A percentile compares a stretch with the other conserved stretches of the same genome.
phyloP scores from a whole-genome alignment of 2,888 invertebrate genomes.

The Steromphala cineraria region DNA sequence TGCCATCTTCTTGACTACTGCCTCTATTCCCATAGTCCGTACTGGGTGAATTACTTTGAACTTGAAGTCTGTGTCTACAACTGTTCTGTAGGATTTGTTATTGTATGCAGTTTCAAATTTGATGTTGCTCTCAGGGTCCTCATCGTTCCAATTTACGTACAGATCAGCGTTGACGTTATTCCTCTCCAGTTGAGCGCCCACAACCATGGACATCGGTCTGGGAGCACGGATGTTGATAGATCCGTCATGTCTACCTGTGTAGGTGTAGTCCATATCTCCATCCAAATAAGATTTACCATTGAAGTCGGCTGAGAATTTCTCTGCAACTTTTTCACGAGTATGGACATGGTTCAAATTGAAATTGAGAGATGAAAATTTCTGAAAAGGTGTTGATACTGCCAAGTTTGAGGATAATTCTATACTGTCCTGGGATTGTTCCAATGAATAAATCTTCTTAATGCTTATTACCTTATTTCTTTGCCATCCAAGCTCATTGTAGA shows the following conservation, averaged over 20 bases:
- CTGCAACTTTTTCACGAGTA: conserved; percentile 21
- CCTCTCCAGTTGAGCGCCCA: conserved; percentile 40
- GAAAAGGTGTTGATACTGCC: conserved; percentile 33
- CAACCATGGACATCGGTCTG: conserved; percentile 46
- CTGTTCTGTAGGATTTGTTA: conserved; percentile 35
- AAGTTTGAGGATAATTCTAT: neutral
- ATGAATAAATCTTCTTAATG: neutral
- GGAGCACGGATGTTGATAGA: conserved; percentile 50
- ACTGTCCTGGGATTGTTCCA: neutral
- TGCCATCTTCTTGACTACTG: conserved; percentile 37
- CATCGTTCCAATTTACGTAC: conserved; percentile 67
- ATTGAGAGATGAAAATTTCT: conserved; percentile 19
- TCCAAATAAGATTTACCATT: conserved; percentile 54
- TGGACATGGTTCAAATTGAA: conserved; percentile 28
- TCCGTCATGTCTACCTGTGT: conserved; percentile 18
- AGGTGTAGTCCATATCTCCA: conserved; percentile 32
- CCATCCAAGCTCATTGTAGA: conserved; percentile 4
- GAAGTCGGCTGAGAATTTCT: conserved; percentile 27
- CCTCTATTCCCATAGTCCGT: conserved; percentile 49
- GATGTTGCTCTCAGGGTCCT: conserved; percentile 45
- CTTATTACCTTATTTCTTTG: neutral
- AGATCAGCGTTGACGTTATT: conserved; percentile 50
- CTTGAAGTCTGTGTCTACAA: conserved; percentile 19
- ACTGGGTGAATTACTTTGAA: conserved; percentile 50
- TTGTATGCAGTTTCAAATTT: conserved; percentile 47